phyloP scores from a whole-genome alignment of 2,888 invertebrate species.

The Acronicta alni region DNA sequence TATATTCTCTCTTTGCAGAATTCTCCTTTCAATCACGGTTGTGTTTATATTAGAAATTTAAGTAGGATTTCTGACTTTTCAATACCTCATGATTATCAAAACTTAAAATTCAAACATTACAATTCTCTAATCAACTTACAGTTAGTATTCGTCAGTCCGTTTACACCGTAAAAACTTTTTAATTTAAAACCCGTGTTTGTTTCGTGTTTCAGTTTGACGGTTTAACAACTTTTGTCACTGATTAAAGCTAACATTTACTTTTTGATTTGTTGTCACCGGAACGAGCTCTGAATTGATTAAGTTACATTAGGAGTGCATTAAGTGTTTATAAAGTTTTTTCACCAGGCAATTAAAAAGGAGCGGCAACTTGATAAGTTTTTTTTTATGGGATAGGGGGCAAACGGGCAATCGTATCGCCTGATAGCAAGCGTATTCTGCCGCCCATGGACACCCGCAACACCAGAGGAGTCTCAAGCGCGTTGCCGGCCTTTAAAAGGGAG shows the following conservation, averaged over 20 bases:
- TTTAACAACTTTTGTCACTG: constrained; percentile 64
- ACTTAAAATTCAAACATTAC: constrained; percentile 8
- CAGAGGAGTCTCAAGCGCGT: no score
- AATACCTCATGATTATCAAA: background rate
- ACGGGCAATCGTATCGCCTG: no score
- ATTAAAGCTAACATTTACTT: constrained; percentile 73
- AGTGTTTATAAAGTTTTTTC: constrained; percentile 13
- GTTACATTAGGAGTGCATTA: constrained; percentile 35
- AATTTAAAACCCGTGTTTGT: constrained; percentile 46
- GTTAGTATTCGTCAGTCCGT: constrained; percentile 38
- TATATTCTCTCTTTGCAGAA: no score
- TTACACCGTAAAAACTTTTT: constrained; percentile 40
- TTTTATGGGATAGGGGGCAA: no score
- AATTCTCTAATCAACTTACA: constrained; percentile 24
- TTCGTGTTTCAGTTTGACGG: constrained; percentile 30
- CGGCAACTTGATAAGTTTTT: no score
- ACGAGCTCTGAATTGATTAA: constrained; percentile 62
- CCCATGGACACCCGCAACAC: no score
- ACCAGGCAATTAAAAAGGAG: no score
- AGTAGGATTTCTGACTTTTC: no score
- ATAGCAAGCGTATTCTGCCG: no score
- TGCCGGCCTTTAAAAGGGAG: no score
- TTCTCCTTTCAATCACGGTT: no score
- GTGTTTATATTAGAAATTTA: no score
- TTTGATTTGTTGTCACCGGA: constrained; percentile 60